Conservation (phyloP, 2,888 invertebrate species). For the Athalia circularis region DNA sequence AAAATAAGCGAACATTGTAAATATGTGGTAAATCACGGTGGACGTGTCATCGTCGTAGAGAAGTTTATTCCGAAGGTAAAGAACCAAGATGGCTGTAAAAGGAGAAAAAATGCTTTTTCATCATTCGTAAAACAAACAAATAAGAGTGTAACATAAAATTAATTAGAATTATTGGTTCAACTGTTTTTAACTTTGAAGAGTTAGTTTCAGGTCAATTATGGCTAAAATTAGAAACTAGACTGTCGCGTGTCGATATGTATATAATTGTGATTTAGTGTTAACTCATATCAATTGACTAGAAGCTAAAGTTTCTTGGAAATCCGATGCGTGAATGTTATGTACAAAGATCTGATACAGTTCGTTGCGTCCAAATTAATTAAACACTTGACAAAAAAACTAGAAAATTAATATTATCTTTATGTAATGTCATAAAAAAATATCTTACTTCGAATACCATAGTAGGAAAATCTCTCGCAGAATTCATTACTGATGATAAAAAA, state of each 20-base stretch:
- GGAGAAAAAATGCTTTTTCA: constrained; percentile 15
- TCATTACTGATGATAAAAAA: constrained; percentile 97
- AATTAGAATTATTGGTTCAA: no score
- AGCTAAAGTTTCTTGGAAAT: no score
- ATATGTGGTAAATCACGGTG: constrained; percentile 92
- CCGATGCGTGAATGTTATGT: no score
- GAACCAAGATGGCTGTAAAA: constrained; percentile 90
- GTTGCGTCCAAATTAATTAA: no score
- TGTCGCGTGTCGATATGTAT: constrained; percentile 1
- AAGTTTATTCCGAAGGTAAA: constrained; percentile 90
- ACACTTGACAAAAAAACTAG: not conserved
- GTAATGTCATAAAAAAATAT: constrained; percentile 52
- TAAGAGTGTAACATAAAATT: no score
- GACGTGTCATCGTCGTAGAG: constrained; percentile 83
- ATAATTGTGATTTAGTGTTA: constrained; percentile 1
- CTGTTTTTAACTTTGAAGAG: no score
- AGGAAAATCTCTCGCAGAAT: constrained; percentile 98
- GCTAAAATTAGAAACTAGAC: not conserved
- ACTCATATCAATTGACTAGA: no score
- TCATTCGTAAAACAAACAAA: no score
- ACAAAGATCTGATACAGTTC: no score
- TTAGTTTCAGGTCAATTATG: constrained; percentile 1
- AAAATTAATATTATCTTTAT: not conserved
- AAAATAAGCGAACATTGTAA: constrained; percentile 92
- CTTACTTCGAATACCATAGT: constrained; percentile 98